Evolutionary conservation across 2,888 invertebrate genomes (phyloP).

Genomic region (Crematogaster levior): DNA sequence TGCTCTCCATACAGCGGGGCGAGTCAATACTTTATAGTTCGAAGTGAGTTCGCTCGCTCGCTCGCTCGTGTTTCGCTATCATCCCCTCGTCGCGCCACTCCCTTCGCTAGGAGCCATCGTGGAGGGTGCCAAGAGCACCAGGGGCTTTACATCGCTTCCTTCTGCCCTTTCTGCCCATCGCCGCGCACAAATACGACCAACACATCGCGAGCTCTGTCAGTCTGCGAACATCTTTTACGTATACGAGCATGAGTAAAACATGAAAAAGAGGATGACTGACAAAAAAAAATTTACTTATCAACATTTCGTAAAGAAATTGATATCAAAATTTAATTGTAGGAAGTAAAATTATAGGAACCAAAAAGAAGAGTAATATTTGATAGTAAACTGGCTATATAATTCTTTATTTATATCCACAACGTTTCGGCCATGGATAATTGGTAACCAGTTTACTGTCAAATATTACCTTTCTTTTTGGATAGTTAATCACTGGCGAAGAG

Average conservation of each 20-base stretch:
- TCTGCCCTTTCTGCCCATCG: constrained; percentile 69
- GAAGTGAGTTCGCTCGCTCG: constrained; percentile 57
- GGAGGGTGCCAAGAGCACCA: constrained; percentile 66
- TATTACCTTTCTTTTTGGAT: too few relatives aligned
- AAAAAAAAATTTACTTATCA: background rate
- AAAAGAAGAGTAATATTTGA: too few relatives aligned
- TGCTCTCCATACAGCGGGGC: constrained; percentile 68
- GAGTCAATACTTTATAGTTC: constrained; percentile 77
- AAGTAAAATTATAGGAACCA: too few relatives aligned
- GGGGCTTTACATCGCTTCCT: constrained; percentile 51
- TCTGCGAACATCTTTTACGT: constrained; percentile 3
- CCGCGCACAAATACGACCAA: constrained; percentile 67
- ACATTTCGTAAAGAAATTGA: background rate
- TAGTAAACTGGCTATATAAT: too few relatives aligned
- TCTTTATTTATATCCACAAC: too few relatives aligned
- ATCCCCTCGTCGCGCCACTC: constrained; percentile 43
- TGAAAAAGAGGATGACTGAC: background rate
- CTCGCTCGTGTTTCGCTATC: constrained; percentile 49
- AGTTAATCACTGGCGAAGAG: too few relatives aligned
- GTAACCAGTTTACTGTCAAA: too few relatives aligned
- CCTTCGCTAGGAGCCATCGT: constrained; percentile 51
- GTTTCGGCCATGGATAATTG: too few relatives aligned
- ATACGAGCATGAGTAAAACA: background rate
- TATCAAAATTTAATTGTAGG: background rate
- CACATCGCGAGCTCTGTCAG: constrained; percentile 42